Percentiles rank a stretch among this genome's conserved stretches.
Evolutionary conservation across 2,888 invertebrate species (phyloP).

Genomic region (Nineta flava): DNA sequence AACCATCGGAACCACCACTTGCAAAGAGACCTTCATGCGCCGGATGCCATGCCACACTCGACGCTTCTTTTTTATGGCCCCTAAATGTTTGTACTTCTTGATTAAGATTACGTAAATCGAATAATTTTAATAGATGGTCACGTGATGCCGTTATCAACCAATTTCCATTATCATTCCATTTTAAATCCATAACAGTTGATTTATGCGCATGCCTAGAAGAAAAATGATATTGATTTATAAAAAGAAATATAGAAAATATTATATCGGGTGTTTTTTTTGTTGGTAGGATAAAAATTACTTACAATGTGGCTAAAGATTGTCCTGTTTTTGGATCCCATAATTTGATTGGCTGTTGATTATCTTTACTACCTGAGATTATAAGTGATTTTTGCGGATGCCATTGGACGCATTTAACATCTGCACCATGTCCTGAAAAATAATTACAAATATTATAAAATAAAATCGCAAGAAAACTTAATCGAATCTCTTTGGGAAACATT

Average conservation of each 20-base stretch:
- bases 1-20: constrained; percentile 97
- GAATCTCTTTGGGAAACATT: constrained; percentile 3
- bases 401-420: constrained; percentile 97
- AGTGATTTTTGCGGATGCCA: constrained; percentile 99
- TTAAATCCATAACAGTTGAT: constrained; percentile 97
- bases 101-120: constrained; percentile 90
- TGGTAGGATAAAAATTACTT: constrained; percentile 24
- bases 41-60: constrained; percentile 96
- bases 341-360: constrained; percentile 98
- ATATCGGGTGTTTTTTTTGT: background rate
- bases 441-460: constrained; percentile 4
- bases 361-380: constrained; percentile 96
- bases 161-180: constrained; percentile 99
- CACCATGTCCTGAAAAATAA: constrained; percentile 63
- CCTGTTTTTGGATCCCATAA: constrained; percentile 98
- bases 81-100: constrained; percentile 95
- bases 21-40: constrained; percentile 93
- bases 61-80: constrained; percentile 98
- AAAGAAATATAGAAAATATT: background rate
- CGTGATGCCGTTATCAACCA: constrained; percentile 98
- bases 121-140: constrained; percentile 92
- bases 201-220: constrained; percentile 83
- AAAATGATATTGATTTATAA: constrained; percentile 1
- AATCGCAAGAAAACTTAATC: constrained; percentile 3
- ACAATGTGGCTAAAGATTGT: constrained; percentile 85